Evolutionary conservation across 2,888 invertebrate species (phyloP).

Genomic region (Drosophila kanekoi): DNA sequence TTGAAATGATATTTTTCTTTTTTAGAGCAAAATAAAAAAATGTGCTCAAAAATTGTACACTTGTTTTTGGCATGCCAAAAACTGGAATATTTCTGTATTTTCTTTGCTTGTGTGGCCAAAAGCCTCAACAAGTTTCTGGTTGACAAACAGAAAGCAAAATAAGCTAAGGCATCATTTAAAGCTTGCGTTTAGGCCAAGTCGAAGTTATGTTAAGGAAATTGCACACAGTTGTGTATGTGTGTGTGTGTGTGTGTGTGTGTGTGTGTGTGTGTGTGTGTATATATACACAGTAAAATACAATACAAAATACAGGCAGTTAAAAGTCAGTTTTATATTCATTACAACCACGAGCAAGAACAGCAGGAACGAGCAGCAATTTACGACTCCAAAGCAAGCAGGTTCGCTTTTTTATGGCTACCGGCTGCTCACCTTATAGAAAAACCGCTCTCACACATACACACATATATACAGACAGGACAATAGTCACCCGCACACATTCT

Average conservation of each 20-base stretch:
- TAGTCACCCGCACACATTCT: constrained; percentile 2
- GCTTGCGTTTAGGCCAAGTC: constrained; percentile 23
- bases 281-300: constrained; percentile 9
- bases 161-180: constrained; percentile 32
- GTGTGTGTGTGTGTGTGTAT: too few relatives aligned
- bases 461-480: constrained; percentile 8
- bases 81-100: constrained; percentile 29
- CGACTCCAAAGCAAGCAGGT: constrained; percentile 57
- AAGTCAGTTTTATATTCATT: constrained; percentile 71
- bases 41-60: constrained; percentile 47
- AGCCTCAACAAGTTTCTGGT: constrained; percentile 70
- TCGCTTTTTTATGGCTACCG: constrained; percentile 53
- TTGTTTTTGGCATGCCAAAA: constrained; percentile 60
- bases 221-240: constrained; percentile 23
- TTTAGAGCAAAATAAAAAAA: constrained; percentile 26
- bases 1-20: constrained; percentile 42
- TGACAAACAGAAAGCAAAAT: constrained; percentile 30
- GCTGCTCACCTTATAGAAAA: constrained; percentile 42
- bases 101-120: constrained; percentile 16
- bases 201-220: constrained; percentile 45
- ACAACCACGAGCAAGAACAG: constrained; percentile 35
- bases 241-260: too few relatives aligned
- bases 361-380: constrained; percentile 61
- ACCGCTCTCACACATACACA: constrained; percentile 29
- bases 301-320: constrained; percentile 57